These are phyloP conservation scores for Protodeltote pygarga DNA, from an alignment of 2,888 invertebrate genomes.

Conservation along the genomic window DNA sequence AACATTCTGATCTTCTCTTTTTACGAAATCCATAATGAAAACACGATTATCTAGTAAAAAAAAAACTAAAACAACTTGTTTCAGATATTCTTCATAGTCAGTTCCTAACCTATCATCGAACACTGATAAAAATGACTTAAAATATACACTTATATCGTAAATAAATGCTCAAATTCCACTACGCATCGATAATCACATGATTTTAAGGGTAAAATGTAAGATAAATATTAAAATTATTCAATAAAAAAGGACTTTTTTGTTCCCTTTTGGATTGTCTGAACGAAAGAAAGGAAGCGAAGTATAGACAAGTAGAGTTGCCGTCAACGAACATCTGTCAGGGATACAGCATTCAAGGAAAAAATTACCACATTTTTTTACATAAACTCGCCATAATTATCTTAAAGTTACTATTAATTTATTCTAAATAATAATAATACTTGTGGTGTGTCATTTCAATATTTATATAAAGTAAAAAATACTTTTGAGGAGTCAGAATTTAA, in stretches of 20 bases:
- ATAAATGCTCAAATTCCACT: conserved; percentile 48
- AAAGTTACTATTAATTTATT: no score
- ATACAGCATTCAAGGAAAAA: conserved; percentile 13
- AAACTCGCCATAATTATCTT: no score
- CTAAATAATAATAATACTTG: no score
- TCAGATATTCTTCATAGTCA: conserved; percentile 51
- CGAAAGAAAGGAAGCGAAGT: conserved; percentile 74
- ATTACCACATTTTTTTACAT: conserved; percentile 14
- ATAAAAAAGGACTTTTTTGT: conserved; percentile 49
- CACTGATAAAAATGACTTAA: conserved; percentile 53
- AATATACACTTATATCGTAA: conserved; percentile 44
- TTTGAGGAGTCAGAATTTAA: no score
- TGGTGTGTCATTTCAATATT: no score
- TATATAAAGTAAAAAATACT: no score
- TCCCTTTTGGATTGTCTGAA: conserved; percentile 62
- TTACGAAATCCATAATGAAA: conserved; percentile 77
- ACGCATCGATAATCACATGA: conserved; percentile 37
- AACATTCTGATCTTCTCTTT: conserved; percentile 74
- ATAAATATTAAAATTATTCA: conserved; percentile 15
- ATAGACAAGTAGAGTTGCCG: conserved; percentile 67
- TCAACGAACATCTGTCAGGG: conserved; percentile 76
- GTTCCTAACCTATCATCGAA: conserved; percentile 68
- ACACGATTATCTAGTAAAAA: conserved; percentile 15
- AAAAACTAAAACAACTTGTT: conserved; percentile 36
- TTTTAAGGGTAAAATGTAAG: conserved; percentile 8